Base-by-base conservation (phyloP, 2,797 vertebrate species). In the Halcyon chelicuti region DNA sequence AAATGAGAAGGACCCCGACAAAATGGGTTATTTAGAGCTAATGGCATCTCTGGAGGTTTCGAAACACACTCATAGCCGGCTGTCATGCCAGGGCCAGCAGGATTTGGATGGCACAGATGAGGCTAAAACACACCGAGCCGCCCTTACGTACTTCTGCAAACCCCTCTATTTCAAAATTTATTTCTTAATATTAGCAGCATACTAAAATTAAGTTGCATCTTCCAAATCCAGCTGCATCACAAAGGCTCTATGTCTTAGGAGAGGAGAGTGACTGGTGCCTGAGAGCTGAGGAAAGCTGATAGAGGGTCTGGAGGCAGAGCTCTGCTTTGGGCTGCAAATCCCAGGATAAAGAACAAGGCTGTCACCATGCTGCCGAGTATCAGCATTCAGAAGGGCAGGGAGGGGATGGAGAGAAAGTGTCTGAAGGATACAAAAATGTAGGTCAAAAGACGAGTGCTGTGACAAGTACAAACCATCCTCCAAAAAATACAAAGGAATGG, bases 11-110 rank as follows among this genome's bases (percentile, higher is more conserved):
- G 40, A 91, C 19, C 63, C 63, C 4, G 7, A 66, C 81, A 76
- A 94, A 96, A 73, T 42, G 33, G 75, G 73, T 90, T 80, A 72
- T 86, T 71, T 47, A 49, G 62, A 83, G 57, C 82, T 65, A 25
- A 74, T 31, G 28, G 54, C 67, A 83, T 89, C 93, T 93, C 68
- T 0, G 1, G 73, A 82, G 77, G 71, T 57, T 80, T 37, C 19
- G 0, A 54, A 72, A 60, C 46, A 26, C 19, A 2, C 35, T 73
- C 0, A 0, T 47, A 79, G 39, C 66, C 9, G 49, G n/a, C 44
- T 93, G 74, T 28, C 5, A 2, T 11, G 12, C 21, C 4, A 4
- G 76, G 74, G 72, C 67, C 61, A 61, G 71, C n/a, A 37, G 63
- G 70, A 39, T 88, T 58, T 21, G 35, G 60, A 68, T 20, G 33